Conservation (phyloP, 2,888 invertebrate genomes). For the Acanthosepion esculentum region DNA sequence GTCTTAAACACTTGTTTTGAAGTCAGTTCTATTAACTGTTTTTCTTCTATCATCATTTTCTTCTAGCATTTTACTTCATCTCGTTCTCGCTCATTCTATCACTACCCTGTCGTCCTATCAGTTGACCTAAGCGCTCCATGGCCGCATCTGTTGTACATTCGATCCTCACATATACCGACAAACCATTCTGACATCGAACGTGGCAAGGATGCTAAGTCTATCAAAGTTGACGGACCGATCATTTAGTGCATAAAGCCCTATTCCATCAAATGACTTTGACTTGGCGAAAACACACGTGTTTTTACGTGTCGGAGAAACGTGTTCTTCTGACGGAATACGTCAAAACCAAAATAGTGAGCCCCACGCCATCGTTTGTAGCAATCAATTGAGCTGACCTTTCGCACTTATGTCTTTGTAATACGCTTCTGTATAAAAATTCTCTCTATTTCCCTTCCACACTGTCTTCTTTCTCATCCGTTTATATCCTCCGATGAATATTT, state of each 20-base stretch:
- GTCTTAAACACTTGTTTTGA: neutral
- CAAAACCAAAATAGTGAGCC: neutral
- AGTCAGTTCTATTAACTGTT: neutral
- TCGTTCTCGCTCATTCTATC: neutral
- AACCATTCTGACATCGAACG: neutral
- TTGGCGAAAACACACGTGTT: neutral
- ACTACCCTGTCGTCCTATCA: neutral
- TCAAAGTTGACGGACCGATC: neutral
- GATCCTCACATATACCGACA: neutral
- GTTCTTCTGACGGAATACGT: neutral
- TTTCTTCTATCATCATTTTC: neutral
- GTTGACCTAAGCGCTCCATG: neutral
- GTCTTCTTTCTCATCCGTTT: neutral
- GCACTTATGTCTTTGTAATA: neutral
- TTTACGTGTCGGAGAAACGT: neutral
- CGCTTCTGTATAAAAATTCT: neutral
- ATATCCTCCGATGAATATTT: neutral
- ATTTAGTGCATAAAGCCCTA: neutral
- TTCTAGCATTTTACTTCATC: neutral
- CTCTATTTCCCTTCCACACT: neutral
- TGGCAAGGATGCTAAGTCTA: neutral
- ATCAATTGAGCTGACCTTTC: neutral
- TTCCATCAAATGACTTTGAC: constrained; percentile 11
- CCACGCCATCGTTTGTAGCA: neutral
- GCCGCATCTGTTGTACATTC: neutral